These are phyloP conservation scores for Pseudocheirus occidentalis DNA, from an alignment of 2,797 vertebrate genomes.

Conservation along the genomic window DNA sequence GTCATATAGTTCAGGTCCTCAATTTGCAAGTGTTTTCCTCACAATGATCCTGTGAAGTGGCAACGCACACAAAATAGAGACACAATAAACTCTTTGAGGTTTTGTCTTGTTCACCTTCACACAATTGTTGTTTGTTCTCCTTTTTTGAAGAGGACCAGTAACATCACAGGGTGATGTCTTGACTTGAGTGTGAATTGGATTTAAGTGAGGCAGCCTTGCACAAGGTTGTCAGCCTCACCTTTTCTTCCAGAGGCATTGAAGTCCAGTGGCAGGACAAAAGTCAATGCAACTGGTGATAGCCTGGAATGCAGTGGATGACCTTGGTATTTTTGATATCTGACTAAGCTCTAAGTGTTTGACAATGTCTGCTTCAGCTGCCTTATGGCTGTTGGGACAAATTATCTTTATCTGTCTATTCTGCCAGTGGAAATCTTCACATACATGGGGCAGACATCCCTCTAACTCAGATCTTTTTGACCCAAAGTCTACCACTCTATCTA, in stretches of 20 bases:
- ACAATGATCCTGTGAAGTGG: not conserved
- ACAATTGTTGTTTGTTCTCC: not conserved
- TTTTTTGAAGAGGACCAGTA: not conserved
- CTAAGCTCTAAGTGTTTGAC: not conserved
- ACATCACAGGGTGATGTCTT: not conserved
- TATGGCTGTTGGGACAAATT: not conserved
- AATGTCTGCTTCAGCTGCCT: not conserved
- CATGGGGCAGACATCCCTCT: not conserved
- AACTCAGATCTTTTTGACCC: not conserved
- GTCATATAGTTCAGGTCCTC: not conserved
- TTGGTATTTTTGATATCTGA: not conserved
- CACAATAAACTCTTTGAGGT: not conserved
- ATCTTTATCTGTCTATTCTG: not conserved
- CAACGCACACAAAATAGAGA: not conserved
- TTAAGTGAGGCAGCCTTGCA: not conserved
- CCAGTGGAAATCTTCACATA: not conserved
- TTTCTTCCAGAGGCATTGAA: not conserved
- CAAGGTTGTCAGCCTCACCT: not conserved
- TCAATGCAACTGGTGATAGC: not conserved
- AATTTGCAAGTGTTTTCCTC: not conserved
- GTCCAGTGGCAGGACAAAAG: not conserved
- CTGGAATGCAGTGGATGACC: not conserved
- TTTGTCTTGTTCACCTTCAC: not conserved
- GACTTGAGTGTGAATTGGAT: not conserved
- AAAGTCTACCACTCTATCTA: not conserved